These are phyloP conservation scores for Bugula neritina DNA, from an alignment of 2,888 invertebrate genomes.

Conservation along the genomic window DNA sequence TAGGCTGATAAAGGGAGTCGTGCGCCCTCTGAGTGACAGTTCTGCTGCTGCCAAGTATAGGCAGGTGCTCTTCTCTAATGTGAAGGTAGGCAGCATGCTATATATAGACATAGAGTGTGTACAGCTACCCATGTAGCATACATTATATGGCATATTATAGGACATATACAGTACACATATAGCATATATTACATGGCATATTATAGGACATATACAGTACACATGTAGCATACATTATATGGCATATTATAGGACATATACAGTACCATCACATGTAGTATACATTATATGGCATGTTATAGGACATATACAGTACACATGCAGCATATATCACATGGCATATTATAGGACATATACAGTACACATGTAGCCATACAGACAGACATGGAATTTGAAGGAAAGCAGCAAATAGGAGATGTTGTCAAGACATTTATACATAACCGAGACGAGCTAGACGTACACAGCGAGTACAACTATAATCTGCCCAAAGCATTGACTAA, in stretches of 20 bases:
- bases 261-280: not conserved
- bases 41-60: not conserved
- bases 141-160: not conserved
- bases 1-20: slow-evolving; percentile 6
- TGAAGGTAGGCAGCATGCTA: not conserved
- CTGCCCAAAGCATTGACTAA: not conserved
- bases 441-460: slow-evolving; percentile 1
- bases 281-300: not conserved
- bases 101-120: not conserved
- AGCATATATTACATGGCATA: not conserved
- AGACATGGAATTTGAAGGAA: not conserved
- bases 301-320: slow-evolving; percentile 15
- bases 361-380: not conserved
- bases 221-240: not conserved
- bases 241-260: slow-evolving; percentile 4
- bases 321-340: not conserved
- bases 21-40: not conserved
- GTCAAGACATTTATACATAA: not conserved
- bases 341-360: slow-evolving; percentile 16
- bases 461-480: slow-evolving; percentile 14
- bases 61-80: slow-evolving; percentile 13
- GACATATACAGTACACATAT: slow-evolving; percentile 17
- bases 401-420: not conserved
- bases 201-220: slow-evolving; percentile 19
- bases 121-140: not conserved